Evolutionary conservation across 2,888 invertebrate genomes (phyloP), one percentile per base, ranked within the genome.

Genomic region (Yponomeuta sedellus): DNA sequence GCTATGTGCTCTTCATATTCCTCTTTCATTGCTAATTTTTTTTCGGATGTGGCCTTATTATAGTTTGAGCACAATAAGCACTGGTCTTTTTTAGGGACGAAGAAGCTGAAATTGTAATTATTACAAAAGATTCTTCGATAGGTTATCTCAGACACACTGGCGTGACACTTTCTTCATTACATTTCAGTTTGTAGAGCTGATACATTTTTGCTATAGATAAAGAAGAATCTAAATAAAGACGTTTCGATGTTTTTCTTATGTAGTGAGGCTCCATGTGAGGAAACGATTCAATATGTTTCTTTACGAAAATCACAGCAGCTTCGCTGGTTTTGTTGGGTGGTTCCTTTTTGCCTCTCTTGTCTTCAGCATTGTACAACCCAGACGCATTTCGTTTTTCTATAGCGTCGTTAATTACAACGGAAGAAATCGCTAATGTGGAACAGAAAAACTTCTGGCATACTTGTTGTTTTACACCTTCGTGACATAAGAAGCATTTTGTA

Each of bases 91-190:
- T 61, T 61, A 2, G 61, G 61, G 10, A 10, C 20, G n/a, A 10
- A 10, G n/a, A 61, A 61, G 28, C 28, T 16, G 16, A 6, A 25
- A 11, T 61, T 61, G 28, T 61, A 61, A 20, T 61, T 4, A 28
- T 20, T 61, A 25, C 12, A 61, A n/a, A 61, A 61, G 10, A 61
- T 61, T 61, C 61, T 61, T 28, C 61, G 10, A 28, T 61, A 61
- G 8, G 28, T 25, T 1, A 25, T 61, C 4, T 61, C 61, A 4
- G 25, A 61, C 8, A 61, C 61, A n/a, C n/a, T 22, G 61, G 25
- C 11, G 2, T 25, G 0, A 20, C 11, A 11, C 25, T 61, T n/a
- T 28, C 61, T 61, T 61, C 11, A 5, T 1, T 3, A 11, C 61
- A 61, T 22, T 61, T 61, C 12, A 1, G 12, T 61, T 61, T 25